Percentiles rank a stretch among this genome's conserved stretches.
These are phyloP conservation scores for Papilio demoleus DNA, from an alignment of 2,888 invertebrate genomes.

Conservation along the genomic window DNA sequence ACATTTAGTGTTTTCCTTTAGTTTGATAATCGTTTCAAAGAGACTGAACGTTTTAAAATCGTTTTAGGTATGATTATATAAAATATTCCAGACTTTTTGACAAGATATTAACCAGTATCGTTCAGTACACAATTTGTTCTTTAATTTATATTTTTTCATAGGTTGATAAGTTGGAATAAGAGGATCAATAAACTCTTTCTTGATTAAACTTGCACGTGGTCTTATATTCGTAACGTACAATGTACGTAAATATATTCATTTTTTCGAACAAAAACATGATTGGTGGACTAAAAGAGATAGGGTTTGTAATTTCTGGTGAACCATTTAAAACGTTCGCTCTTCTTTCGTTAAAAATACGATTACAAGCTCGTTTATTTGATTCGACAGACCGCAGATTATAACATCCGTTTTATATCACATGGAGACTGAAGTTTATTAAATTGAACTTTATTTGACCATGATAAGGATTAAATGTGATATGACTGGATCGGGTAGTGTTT, in stretches of 20 bases:
- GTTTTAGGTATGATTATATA: not conserved
- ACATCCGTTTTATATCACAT: constrained; percentile 63
- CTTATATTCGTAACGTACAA: not conserved
- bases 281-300: not conserved
- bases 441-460: constrained; percentile 45
- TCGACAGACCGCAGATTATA: constrained; percentile 61
- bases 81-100: not conserved
- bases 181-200: not conserved
- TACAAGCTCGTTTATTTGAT: constrained; percentile 57
- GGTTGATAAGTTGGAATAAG: not conserved
- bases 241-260: no score
- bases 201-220: not conserved
- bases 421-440: constrained; percentile 38
- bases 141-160: not conserved
- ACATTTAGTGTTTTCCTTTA: constrained; percentile 31
- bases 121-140: not conserved
- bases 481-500: constrained; percentile 46
- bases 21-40: not conserved
- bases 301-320: not conserved
- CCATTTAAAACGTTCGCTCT: not conserved
- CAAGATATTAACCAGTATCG: not conserved
- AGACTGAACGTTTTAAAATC: not conserved
- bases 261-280: no score
- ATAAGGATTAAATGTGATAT: constrained; percentile 42
- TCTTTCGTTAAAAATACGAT: constrained; percentile 43